Evolutionary conservation across 1,140 invertebrate species (phyloP), one percentile per base, ranked within the genome.

Genomic region (Ectropis grisescens): DNA sequence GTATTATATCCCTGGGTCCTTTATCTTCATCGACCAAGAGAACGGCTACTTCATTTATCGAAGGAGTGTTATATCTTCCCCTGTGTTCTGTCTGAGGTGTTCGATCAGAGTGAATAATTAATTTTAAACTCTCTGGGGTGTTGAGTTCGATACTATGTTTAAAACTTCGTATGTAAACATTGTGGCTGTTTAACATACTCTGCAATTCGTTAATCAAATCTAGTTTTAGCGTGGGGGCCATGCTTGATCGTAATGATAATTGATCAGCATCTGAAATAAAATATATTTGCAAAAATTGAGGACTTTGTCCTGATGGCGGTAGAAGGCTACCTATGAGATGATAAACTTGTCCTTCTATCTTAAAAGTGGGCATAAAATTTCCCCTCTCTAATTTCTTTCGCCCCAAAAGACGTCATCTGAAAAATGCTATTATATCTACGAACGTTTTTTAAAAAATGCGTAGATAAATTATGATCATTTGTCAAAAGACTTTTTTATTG

Each of bases 61-160:
- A 28, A 25, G 70, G 72, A 27, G 52, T 49, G 42, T 78, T 81
- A 31, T 55, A 68, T 40, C 50, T 46, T 13, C 64, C 43, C 19
- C 15, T 9, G 43, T 81, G 71, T 53, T 46, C 46, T 32, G 47
- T 54, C 34, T 42, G 42, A 12, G 66, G 74, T 31, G 42, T 42
- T 42, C 54, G 53, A 25, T 76, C 65, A 9, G 57, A 50, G 19
- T 53, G 11, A 53, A 75, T 69, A 26, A 71, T 41, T 33, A 67
- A 31, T 24, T 61, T 56, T 40, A 58, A 43, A 41, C 47, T 48
- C 33, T 53, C 39, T 4, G 45, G 40, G n/a, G 33, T 33, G 27
- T 52, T 52, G 19, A 22, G 37, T 56, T 56, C 48, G 28, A 52
- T 19, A 15, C 33, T 58, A 33, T 55, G 37, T 44, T 56, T 46